A percentile compares a stretch with the other conserved stretches of the same genome.
Evolutionary conservation across 2,888 invertebrate species (phyloP).

Genomic region (Cactoblastis cactorum): DNA sequence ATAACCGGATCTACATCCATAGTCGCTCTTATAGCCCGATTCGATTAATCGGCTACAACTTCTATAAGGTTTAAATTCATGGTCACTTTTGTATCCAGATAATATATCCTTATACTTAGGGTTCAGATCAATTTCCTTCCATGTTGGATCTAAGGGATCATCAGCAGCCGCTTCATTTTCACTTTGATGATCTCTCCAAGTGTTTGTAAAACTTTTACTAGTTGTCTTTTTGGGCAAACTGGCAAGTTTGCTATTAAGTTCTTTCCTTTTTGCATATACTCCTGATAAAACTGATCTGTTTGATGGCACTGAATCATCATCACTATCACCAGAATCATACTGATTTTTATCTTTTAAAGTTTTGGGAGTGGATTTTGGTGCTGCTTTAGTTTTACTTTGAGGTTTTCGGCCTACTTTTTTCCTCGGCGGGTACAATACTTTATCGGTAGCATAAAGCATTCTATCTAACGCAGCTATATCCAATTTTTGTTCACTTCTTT

Average conservation of each 20-base stretch:
- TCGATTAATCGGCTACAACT: constrained; percentile 74
- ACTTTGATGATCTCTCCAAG: constrained; percentile 72
- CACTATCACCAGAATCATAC: constrained; percentile 65
- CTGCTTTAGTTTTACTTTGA: constrained; percentile 59
- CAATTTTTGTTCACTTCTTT: constrained; percentile 66
- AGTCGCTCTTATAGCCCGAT: constrained; percentile 82
- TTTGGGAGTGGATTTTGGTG: constrained; percentile 50
- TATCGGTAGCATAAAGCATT: constrained; percentile 85
- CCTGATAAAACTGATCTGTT: constrained; percentile 70
- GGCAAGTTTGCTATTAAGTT: constrained; percentile 67
- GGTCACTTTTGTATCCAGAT: constrained; percentile 81
- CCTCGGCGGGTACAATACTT: constrained; percentile 88
- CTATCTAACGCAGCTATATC: constrained; percentile 82
- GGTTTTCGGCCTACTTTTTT: constrained; percentile 86
- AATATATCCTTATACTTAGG: constrained; percentile 81
- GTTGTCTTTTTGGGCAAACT: constrained; percentile 58
- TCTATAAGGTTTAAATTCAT: constrained; percentile 74
- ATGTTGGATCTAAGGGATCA: constrained; percentile 80
- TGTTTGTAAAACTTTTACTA: constrained; percentile 58
- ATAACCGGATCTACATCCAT: constrained; percentile 75
- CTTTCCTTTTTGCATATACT: constrained; percentile 73
- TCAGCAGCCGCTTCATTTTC: constrained; percentile 76
- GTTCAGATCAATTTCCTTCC: constrained; percentile 82
- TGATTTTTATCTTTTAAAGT: constrained; percentile 69
- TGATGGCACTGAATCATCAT: constrained; percentile 54